Percentiles rank a stretch among this genome's conserved stretches.
Conservation (phyloP, 2,113 vertebrate species). For the Hypomesus transpacificus region DNA sequence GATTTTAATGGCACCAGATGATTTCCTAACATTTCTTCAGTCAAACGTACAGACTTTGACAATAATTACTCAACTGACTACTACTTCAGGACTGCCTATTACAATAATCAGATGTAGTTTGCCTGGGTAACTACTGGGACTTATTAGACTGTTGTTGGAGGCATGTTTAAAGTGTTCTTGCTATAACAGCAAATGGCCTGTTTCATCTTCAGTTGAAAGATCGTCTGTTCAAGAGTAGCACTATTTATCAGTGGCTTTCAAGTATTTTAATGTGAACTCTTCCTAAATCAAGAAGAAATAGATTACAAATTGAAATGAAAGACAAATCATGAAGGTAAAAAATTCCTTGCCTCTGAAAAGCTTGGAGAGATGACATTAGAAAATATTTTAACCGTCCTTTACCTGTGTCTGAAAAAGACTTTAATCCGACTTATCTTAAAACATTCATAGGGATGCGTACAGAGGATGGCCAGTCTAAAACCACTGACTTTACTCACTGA, state of each 20-base stretch:
- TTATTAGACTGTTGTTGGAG: too few relatives aligned
- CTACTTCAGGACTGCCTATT: too few relatives aligned
- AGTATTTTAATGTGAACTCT: conserved; percentile 14
- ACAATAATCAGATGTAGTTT: too few relatives aligned
- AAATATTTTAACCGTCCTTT: conserved; percentile 24
- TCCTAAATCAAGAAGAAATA: conserved; percentile 23
- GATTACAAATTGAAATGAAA: conserved; percentile 45
- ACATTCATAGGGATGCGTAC: conserved; percentile 37
- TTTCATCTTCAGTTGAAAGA: neutral
- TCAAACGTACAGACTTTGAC: too few relatives aligned
- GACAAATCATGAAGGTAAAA: conserved; percentile 13
- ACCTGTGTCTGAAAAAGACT: conserved; percentile 16
- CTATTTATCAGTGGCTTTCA: conserved; percentile 12
- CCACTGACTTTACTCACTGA: too few relatives aligned
- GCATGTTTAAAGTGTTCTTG: too few relatives aligned
- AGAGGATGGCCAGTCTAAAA: too few relatives aligned
- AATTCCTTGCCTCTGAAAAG: conserved; percentile 31
- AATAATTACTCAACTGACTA: too few relatives aligned
- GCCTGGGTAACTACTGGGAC: too few relatives aligned
- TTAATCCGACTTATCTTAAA: conserved; percentile 32
- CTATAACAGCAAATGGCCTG: neutral
- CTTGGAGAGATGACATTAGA: conserved; percentile 37
- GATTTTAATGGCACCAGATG: too few relatives aligned
- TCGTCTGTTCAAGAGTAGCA: neutral
- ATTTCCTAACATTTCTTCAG: too few relatives aligned